Evolutionary conservation across 2,113 vertebrate species (phyloP), one percentile per base, ranked within the genome.

Genomic region (Mus pahari): DNA sequence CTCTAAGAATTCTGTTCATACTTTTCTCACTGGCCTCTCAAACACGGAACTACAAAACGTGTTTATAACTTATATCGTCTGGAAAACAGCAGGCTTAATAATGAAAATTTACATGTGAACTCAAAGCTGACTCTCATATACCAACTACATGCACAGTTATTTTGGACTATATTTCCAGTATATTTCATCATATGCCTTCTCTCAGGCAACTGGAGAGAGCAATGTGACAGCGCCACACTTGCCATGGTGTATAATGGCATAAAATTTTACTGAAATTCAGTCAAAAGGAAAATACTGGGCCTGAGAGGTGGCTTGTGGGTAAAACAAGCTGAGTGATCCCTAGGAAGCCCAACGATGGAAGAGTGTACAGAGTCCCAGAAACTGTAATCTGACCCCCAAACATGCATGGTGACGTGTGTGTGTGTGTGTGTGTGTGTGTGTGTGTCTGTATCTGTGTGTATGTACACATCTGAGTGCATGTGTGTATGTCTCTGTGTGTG

Each of bases 1-100:
- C 36, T 71, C 81, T 3, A 19, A 28, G 33, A 74, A 55, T n/a
- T 48, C 48, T 5, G 36, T 55, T 22, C 26, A 16, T 33, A 4
- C 24, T 93, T 86, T 91, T 75, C 36, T 86, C 89, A 70, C 36
- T 48, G 48, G 22, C 64, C 86, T 73, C 89, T 77, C 28, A 91
- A 77, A 36, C 24, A 55, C n/a, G 71, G 91, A 8, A 16, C 42
- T 55, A 39, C 66, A 81, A 55, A 89, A 50, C n/a, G 26, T 71
- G 33, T 26, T 89, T 73, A 36, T 6, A 79, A 20, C n/a, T 66
- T n/a, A 28, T n/a, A 31, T 62, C 33, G 86, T 90, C 75, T 86
- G 48, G 78, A 81, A 94, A 77, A 42, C 31, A 4, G 36, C 33
- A 58, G 55, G 66, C 5, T 62, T 64, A 70, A 5, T 31, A 16